Base-by-base conservation (phyloP, 2,797 vertebrate species). In the Poecile montanus region DNA sequence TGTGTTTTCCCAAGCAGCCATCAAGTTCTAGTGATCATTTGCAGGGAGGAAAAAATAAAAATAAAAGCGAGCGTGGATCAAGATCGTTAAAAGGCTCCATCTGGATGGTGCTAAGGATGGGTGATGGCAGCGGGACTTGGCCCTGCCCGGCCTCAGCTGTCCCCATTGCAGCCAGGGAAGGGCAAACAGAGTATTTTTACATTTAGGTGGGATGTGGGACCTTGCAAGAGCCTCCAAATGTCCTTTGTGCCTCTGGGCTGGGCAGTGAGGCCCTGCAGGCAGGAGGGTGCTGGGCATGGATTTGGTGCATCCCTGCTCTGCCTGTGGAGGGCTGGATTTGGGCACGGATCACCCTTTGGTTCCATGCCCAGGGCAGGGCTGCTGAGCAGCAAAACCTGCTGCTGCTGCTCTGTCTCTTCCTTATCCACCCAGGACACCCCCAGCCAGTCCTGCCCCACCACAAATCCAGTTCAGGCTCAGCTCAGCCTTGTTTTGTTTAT, bases 11-110 rank as follows among this genome's bases (percentile, higher is more conserved):
- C 74, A 56, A 94, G 89, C 91, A 95, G 94, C 56, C 88, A 80
- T 96, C 95, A 89, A 92, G 92, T 96, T 91, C 96, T 57, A 85
- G 77, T 85, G 91, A 97, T 97, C 91, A 42, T 94, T 97, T 97
- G 88, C 94, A 97, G 97, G 90, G 85, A 85, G 50, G 48, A 58
- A 86, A 82, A 85, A 90, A 81, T 34, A 47, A 54, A 90, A 92
- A 84, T 75, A 96, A 97, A 97, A 57, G 78, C 95, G 79, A 94
- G 93, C 61, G 9, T 74, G 94, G 94, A 84, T 97, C 84, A 88
- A 76, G 95, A 92, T 96, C 50, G 93, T 97, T 95, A 94, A 97
- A 96, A 94, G 93, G 74, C 81, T 92, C 78, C 63, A 79, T 93
- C 97, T 94, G 85, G 85, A 77, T 68, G 6, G 32, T 89, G 79